Evolutionary conservation across 1,140 invertebrate species (phyloP).

Genomic region (Chrysopa pallens): DNA sequence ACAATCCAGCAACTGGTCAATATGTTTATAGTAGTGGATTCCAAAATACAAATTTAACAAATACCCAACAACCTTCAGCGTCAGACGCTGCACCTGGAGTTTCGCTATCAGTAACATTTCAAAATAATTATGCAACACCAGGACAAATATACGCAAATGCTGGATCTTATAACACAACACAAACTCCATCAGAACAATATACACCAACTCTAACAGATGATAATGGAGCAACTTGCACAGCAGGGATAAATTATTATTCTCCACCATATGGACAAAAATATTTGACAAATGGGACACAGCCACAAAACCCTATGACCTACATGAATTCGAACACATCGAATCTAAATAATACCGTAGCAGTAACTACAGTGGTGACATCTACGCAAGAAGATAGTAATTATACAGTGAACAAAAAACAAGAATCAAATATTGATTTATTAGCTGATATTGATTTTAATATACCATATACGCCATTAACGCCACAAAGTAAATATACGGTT

Average conservation of each 20-base stretch:
- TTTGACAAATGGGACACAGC: conserved; percentile 9
- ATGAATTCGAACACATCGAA: conserved; percentile 6
- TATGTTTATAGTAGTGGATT: neutral
- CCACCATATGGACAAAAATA: conserved; percentile 24
- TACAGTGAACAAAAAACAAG: conserved; percentile 11
- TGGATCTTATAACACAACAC: conserved; percentile 20
- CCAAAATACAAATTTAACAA: neutral
- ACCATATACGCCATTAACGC: conserved; percentile 44
- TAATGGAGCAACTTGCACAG: conserved; percentile 9
- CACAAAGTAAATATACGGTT: conserved; percentile 21
- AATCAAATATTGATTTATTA: conserved; percentile 54
- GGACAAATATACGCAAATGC: conserved; percentile 18
- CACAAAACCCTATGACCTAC: neutral
- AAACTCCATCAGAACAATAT: conserved; percentile 22
- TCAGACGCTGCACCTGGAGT: neutral
- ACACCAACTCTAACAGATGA: conserved; percentile 14
- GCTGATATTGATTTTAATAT: conserved; percentile 59
- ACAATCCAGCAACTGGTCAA: too few species aligned
- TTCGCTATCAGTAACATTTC: neutral
- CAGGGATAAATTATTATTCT: conserved; percentile 24
- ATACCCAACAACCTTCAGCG: neutral
- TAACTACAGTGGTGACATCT: neutral
- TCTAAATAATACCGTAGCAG: neutral
- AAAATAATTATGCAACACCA: neutral
- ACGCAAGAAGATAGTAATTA: too few species aligned